A percentile compares a stretch with the other conserved stretches of the same genome.
Conservation (phyloP, 1,140 invertebrate species). For the Brachionus manjavacas region DNA sequence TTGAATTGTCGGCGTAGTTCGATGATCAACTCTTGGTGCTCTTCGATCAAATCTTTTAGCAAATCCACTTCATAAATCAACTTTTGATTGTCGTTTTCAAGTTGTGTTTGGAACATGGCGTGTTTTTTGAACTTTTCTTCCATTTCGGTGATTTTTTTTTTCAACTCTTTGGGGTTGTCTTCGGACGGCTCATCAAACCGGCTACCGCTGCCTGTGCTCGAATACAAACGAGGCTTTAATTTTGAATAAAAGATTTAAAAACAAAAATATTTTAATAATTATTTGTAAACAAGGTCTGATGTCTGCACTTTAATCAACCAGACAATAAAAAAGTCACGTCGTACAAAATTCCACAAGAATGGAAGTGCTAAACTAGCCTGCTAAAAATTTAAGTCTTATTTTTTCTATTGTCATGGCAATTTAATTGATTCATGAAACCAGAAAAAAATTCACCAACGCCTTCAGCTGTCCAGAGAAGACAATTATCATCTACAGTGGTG, state of each 20-base stretch:
- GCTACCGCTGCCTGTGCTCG: not conserved
- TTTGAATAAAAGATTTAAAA: not conserved
- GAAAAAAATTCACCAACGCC: not conserved
- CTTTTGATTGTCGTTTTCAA: constrained; percentile 42
- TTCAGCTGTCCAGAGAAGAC: not conserved
- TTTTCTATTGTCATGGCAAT: not conserved
- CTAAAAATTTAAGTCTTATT: not conserved
- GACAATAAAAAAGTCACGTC: not conserved
- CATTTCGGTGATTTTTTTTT: constrained; percentile 40
- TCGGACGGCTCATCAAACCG: not conserved
- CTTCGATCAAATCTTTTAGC: constrained; percentile 41
- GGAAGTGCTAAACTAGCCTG: not conserved
- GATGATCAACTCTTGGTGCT: constrained; percentile 32
- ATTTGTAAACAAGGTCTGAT: not conserved
- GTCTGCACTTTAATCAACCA: not conserved
- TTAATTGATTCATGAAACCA: not conserved
- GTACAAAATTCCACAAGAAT: not conserved
- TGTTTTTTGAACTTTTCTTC: constrained; percentile 39
- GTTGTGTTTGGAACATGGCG: constrained; percentile 2
- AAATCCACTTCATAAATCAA: constrained; percentile 36
- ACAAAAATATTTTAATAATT: not conserved
- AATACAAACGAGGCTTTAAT: constrained; percentile 8
- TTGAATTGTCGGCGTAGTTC: constrained; percentile 32
- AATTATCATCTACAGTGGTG: not conserved
- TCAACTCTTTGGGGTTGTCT: constrained; percentile 21